Evolutionary conservation across 2,888 invertebrate genomes (phyloP), one percentile per base, ranked within the genome.

Genomic region (Caenorhabditis sp.): DNA sequence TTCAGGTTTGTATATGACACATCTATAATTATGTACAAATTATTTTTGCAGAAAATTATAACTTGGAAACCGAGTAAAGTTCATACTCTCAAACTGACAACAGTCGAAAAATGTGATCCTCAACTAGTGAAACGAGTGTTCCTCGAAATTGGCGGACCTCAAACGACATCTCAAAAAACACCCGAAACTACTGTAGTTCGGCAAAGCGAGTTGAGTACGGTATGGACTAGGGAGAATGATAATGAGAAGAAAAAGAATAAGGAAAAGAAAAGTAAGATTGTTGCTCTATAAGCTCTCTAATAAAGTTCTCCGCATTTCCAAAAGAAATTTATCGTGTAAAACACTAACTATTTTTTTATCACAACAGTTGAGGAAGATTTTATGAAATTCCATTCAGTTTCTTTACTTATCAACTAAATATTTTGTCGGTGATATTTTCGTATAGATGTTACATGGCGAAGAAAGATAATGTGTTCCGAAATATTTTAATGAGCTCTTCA

Each of bases 41-140:
- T n/a, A n/a, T n/a, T n/a, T n/a, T n/a, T n/a, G 50, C 51, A 69
- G 63, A 58, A 53, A 55, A 59, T 59, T 0, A 58, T 66, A 21
- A 51, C 37, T 27, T 71, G 71, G 71, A 58, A 10, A 58, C 24
- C 54, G 17, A 43, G 43, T 17, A 6, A 43, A 43, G 17, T 43
- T 43, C 43, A 72, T 31, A 54, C 51, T 14, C n/a, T 73, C n/a
- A 58, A 69, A 55, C 26, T 73, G 51, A 62, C 68, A 8, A 73
- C 73, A 5, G 73, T 73, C 14, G 73, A 73, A 43, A 62, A 66
- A 43, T 53, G 57, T 19, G 73, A 73, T 73, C 73, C 73, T 14
- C 73, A 73, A 37, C 54, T 73, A 14, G 73, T 69, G 26, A 73
- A 73, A 36, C 24, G 43, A 6, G 72, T 72, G 4, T 65, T 67